Conservation (phyloP, 2,113 vertebrate species). For the Urocolius indicus region DNA sequence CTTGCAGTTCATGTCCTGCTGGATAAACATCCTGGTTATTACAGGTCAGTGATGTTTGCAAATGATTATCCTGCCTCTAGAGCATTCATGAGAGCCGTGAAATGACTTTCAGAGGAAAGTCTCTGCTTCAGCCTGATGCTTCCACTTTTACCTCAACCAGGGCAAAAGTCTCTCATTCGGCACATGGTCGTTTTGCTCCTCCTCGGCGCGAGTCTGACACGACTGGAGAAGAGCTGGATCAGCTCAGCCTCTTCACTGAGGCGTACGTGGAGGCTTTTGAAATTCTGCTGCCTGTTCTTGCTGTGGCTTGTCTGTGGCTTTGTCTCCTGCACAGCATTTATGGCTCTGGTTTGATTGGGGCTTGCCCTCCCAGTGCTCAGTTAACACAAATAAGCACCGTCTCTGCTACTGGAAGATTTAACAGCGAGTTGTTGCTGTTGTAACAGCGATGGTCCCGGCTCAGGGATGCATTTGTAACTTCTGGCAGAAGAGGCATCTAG, state of each 20-base stretch:
- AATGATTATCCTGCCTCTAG: not conserved
- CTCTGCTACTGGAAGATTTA: not conserved
- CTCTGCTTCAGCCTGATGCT: not conserved
- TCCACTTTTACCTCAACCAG: not conserved
- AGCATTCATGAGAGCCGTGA: not conserved
- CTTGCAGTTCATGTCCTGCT: constrained; percentile 9
- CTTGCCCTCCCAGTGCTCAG: not conserved
- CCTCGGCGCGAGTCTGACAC: not conserved
- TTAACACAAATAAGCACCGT: not conserved
- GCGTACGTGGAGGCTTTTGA: not conserved
- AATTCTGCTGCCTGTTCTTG: constrained; percentile 32
- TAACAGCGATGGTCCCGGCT: fast-evolving
- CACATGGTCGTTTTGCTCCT: not conserved
- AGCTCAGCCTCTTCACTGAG: not conserved
- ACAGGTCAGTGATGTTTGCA: constrained; percentile 20
- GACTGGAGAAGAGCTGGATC: not conserved
- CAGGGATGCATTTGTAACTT: not conserved
- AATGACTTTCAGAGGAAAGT: not conserved
- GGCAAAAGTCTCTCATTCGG: fast-evolving
- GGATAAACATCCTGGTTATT: constrained; percentile 50
- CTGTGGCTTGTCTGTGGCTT: constrained; percentile 27
- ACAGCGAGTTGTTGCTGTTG: not conserved
- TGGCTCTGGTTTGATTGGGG: not conserved
- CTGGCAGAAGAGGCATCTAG: not conserved
- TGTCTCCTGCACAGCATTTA: not conserved